Conservation (phyloP, 2,888 invertebrate species). For the Melinaea menophilus region DNA sequence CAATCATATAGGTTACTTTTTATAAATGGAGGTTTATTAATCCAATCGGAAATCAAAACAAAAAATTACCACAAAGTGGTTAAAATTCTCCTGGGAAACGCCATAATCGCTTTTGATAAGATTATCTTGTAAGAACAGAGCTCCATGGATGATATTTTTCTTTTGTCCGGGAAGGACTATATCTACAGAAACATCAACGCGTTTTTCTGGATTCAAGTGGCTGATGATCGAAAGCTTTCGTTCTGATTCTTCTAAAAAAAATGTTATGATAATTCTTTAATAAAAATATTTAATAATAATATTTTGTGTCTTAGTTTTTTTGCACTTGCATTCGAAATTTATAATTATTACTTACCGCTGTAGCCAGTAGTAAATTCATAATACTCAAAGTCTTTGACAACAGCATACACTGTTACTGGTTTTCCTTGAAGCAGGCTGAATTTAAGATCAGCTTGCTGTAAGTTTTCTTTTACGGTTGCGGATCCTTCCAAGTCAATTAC, state of each 20-base stretch:
- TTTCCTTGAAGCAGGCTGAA: conserved; percentile 72
- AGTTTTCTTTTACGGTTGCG: conserved; percentile 65
- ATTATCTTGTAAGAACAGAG: conserved; percentile 79
- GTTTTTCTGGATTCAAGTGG: conserved; percentile 78
- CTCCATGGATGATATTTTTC: conserved; percentile 76
- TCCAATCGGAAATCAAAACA: neutral
- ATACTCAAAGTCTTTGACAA: conserved; percentile 77
- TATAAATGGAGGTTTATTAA: neutral
- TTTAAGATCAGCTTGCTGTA: conserved; percentile 73
- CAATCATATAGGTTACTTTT: no score
- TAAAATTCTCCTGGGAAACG: conserved; percentile 78
- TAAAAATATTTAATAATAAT: neutral
- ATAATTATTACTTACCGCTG: conserved; percentile 65
- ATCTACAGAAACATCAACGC: conserved; percentile 79
- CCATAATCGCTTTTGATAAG: conserved; percentile 81
- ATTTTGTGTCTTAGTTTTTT: neutral
- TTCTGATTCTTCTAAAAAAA: conserved; percentile 58
- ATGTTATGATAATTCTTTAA: neutral
- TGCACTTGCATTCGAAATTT: no score
- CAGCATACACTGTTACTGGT: conserved; percentile 63
- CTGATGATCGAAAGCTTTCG: conserved; percentile 76
- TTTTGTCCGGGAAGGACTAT: conserved; percentile 73
- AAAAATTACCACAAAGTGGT: conserved; percentile 69
- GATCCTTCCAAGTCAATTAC: conserved; percentile 73
- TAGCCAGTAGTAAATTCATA: conserved; percentile 74